A percentile compares a stretch with the other conserved stretches of the same genome.
phyloP scores from a whole-genome alignment of 2,113 vertebrate species.

The Excalfactoria chinensis region DNA sequence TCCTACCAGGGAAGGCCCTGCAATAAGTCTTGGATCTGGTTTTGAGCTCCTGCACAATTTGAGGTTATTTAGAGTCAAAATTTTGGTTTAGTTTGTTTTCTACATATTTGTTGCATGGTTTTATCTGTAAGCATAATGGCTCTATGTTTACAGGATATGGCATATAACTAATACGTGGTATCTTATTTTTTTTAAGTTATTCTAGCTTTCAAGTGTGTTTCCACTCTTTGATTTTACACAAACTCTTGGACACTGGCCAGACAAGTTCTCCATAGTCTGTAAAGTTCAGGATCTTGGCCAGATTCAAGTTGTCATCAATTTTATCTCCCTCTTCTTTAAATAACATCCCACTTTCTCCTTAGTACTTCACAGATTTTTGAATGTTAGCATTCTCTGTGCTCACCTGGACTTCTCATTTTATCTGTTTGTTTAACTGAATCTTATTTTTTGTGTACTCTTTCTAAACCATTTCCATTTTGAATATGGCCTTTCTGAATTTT shows the following conservation, averaged over 20 bases:
- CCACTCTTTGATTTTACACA: conserved; percentile 50
- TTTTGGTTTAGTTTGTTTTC: conserved; percentile 26
- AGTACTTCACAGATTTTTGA: neutral
- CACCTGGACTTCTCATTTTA: neutral
- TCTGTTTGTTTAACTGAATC: neutral
- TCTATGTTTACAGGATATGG: neutral
- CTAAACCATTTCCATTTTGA: neutral
- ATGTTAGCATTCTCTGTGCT: neutral
- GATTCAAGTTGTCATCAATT: conserved; percentile 58
- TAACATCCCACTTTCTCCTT: conserved; percentile 14
- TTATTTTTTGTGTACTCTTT: neutral
- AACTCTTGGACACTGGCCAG: conserved; percentile 36
- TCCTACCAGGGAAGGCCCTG: neutral
- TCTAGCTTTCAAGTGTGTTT: conserved; percentile 33
- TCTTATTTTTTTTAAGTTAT: conserved; percentile 6
- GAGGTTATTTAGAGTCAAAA: conserved; percentile 30
- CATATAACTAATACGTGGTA: neutral
- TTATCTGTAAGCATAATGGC: conserved; percentile 56
- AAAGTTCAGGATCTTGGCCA: conserved; percentile 24
- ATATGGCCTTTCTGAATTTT: neutral
- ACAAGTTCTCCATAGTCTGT: conserved; percentile 34
- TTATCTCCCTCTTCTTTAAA: conserved; percentile 17
- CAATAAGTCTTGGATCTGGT: conserved; percentile 21
- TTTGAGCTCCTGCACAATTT: conserved; percentile 40
- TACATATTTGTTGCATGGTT: conserved; percentile 55